Percentiles rank a stretch among this genome's conserved stretches.
Conservation (phyloP, 2,113 vertebrate species). For the Leptobrachium leishanense region DNA sequence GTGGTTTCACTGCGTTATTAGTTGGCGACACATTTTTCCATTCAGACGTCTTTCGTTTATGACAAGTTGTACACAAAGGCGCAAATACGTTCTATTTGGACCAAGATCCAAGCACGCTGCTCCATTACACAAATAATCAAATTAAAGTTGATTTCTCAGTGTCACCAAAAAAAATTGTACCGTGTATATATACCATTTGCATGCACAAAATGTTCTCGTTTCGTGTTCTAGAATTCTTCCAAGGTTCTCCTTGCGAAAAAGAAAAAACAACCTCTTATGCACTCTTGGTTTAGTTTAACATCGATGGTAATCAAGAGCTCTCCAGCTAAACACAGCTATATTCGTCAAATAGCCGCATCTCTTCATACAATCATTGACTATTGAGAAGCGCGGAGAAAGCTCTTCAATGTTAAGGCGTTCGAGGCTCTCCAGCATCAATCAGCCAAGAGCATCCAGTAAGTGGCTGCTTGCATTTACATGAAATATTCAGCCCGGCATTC, state of each 20-base stretch:
- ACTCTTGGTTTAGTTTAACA: slow-evolving; percentile 80
- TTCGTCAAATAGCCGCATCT: slow-evolving; percentile 82
- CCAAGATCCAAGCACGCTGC: too few species aligned
- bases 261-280: slow-evolving; percentile 16
- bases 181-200: background rate
- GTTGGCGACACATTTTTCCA: too few species aligned
- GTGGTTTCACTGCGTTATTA: too few species aligned
- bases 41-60: too few species aligned
- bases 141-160: too few species aligned
- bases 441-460: slow-evolving; percentile 88
- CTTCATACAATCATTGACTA: slow-evolving; percentile 80
- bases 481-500: slow-evolving; percentile 99
- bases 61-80: too few species aligned
- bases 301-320: slow-evolving; percentile 90
- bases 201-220: slow-evolving; percentile 1
- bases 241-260: slow-evolving; percentile 25
- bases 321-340: slow-evolving; percentile 88
- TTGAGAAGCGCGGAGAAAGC: slow-evolving; percentile 71
- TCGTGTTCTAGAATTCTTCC: background rate
- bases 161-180: too few species aligned
- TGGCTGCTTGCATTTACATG: slow-evolving; percentile 98
- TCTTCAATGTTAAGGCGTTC: slow-evolving; percentile 91
- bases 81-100: too few species aligned
- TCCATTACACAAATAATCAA: too few species aligned
- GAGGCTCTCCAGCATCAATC: slow-evolving; percentile 93